These are phyloP conservation scores for Calliphora vomitoria DNA, from an alignment of 2,888 invertebrate species.

Conservation along the genomic window DNA sequence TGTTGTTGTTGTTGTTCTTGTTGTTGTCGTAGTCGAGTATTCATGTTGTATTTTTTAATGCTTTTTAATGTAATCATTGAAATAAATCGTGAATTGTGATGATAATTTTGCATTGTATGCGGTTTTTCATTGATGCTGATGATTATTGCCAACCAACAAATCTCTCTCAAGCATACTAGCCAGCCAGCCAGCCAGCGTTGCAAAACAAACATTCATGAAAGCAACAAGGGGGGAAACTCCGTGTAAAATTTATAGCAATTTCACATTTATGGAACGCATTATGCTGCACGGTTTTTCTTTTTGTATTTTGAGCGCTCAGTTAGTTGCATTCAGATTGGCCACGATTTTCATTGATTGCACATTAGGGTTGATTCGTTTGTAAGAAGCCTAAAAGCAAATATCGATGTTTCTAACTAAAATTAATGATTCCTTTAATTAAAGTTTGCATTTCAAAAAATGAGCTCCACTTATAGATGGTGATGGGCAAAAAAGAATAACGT, in stretches of 20 bases:
- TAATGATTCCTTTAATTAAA: no score
- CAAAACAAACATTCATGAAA: slow-evolving; percentile 28
- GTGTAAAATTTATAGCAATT: slow-evolving; percentile 47
- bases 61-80: slow-evolving; percentile 69
- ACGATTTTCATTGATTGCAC: slow-evolving; percentile 64
- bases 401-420: no score
- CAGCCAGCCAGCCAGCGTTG: slow-evolving; percentile 24
- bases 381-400: no score
- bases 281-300: background rate
- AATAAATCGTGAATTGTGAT: slow-evolving; percentile 71
- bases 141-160: slow-evolving; percentile 67
- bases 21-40: background rate
- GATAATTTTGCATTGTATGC: slow-evolving; percentile 72
- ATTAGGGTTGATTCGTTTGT: background rate
- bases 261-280: slow-evolving; percentile 38
- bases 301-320: slow-evolving; percentile 16
- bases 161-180: slow-evolving; percentile 17
- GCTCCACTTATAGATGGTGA: no score
- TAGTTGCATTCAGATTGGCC: slow-evolving; percentile 55
- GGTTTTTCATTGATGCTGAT: slow-evolving; percentile 69
- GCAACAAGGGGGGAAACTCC: slow-evolving; percentile 5
- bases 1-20: slow-evolving; percentile 27
- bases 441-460: no score
- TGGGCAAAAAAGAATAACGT: no score
- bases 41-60: slow-evolving; percentile 53